Evolutionary conservation across 1,140 invertebrate species (phyloP), one percentile per base, ranked within the genome.

Genomic region (Brachionus rubens): DNA sequence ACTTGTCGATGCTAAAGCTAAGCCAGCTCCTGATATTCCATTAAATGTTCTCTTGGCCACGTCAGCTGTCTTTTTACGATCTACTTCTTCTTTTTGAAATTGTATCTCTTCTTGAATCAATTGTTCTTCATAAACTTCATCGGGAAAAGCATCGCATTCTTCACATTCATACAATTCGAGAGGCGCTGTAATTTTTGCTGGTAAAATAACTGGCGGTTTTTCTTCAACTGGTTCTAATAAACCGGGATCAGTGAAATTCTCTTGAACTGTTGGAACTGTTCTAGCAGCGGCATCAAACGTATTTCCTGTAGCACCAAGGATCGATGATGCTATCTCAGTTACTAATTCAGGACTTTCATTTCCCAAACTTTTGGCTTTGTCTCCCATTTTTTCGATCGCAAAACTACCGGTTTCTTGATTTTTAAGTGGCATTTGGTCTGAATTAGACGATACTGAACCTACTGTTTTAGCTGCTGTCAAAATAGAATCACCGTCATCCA

Each of bases 101-200:
- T 26, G 40, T 14, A 48, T 40, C 48, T 76, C 54, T 52, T 48
- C 33, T 16, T 52, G 9, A 6, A 47, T 6, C 36, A 56, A 36
- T 24, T 26, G 14, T 16, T 43, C 41, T 40, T 76, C 75, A 2
- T 47, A 76, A 9, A 50, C 50, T n/a, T 76, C 75, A 40, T 76
- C 75, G 0, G 75, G 75, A 62, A 76, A 76, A 50, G 41, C 54
- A 12, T 76, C 75, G 65, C 41, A 33, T n/a, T 76, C 75, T 21
- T 62, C 54, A 40, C 56, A 47, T 46, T 76, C 54, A 52, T 76
- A 76, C 28, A 36, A 76, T 40, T 76, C 52, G 3, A 43, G 2
- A n/a, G 75, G 75, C 28, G 75, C 75, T 30, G 26, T 33, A 21
- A 62, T 62, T 76, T 76, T 59, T 3, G 54, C 54, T 19, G 54